Base-by-base conservation (phyloP, 2,797 vertebrate species). In the Prunella strophiata region DNA sequence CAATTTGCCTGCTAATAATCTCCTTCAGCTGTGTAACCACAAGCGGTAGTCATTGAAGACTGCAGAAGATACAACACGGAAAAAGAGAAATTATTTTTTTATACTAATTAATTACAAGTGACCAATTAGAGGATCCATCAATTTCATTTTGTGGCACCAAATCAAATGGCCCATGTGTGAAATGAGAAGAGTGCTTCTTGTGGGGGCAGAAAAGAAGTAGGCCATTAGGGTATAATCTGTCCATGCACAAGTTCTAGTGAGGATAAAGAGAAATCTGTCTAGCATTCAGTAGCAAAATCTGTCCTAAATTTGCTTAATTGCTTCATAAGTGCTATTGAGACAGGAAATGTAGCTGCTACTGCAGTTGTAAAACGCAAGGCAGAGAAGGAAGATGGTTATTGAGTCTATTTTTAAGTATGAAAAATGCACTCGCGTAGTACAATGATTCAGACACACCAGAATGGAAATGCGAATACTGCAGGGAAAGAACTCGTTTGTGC, bases 351-450 rank as follows among this genome's bases (percentile, higher is more conserved):
- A 96, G 76, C 85, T 94, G 94, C 83, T 91, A 77, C 52, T 91
- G 94, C 93, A 89, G 94, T 96, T 85, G 77, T 90, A 94, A 93
- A 95, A 93, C 55, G 86, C 94, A 94, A 97, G 77, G 77, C 78
- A 94, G 85, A 88, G 76, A 92, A 95, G 73, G 82, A 97, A 95
- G 89, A 91, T 58, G 65, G 88, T 90, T 93, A 94, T 79, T 91
- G 95, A 95, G 34, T 86, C 93, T 97, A 94, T 96, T 95, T 96
- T 96, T 94, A 96, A 93, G 80, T 82, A 79, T 32, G 77, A 94
- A 81, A 96, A 93, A 92, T 47, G 92, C 40, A 51, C 66, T 91
- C 7, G 0, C 1, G 0, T 84, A 93, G 77, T 93, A 93, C 89
- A 85, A 76, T 80, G 63, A 91, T 93, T 95, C 83, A 94, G 94